These are phyloP conservation scores for Cinclus cinclus DNA, from an alignment of 2,113 vertebrate genomes.

Conservation along the genomic window DNA sequence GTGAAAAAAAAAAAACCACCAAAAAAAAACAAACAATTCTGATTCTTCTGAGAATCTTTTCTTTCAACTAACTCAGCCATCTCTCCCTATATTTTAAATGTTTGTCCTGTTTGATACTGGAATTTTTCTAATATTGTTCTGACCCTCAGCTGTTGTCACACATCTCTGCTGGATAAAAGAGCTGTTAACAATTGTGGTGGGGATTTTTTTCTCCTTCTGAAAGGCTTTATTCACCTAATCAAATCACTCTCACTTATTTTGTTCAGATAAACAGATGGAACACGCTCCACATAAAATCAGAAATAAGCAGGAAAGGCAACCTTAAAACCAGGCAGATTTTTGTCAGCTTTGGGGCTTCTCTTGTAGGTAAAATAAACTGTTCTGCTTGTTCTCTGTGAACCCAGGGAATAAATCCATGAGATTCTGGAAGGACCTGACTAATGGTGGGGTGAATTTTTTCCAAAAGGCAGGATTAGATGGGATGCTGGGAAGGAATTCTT, in stretches of 20 bases:
- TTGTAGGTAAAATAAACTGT: background rate
- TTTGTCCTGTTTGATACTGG: background rate
- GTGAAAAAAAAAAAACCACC: background rate
- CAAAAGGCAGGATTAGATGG: background rate
- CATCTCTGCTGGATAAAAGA: background rate
- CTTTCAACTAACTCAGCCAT: background rate
- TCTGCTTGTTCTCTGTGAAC: background rate
- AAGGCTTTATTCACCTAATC: conserved; percentile 32
- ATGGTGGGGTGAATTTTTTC: background rate
- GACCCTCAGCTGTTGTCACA: background rate
- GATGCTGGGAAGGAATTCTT: background rate
- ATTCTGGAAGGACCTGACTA: background rate
- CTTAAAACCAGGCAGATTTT: background rate
- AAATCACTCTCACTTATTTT: background rate
- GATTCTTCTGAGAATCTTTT: background rate
- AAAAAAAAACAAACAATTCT: background rate
- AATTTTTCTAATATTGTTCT: background rate
- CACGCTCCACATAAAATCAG: background rate
- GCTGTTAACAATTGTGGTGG: background rate
- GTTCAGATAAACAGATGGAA: conserved; percentile 13
- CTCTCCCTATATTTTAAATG: background rate
- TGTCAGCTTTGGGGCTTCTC: background rate
- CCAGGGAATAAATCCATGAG: background rate
- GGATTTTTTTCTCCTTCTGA: background rate
- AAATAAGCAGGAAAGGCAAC: background rate